phyloP scores from a whole-genome alignment of 2,113 vertebrate species.

The Cyprinodon tularosa region DNA sequence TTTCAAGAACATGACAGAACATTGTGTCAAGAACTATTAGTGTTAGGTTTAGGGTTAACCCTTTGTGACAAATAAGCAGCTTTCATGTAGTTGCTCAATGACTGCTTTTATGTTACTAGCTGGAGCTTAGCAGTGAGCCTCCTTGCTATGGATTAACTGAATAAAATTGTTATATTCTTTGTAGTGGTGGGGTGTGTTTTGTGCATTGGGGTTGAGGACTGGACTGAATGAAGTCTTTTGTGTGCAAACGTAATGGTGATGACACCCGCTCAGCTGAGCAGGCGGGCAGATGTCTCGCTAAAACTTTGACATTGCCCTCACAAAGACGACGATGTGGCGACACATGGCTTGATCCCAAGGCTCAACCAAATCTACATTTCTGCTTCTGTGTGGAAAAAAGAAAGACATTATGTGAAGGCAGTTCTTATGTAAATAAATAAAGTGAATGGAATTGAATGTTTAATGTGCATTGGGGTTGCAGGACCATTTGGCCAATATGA shows the following conservation, averaged over 20 bases:
- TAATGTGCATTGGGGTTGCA: not conserved
- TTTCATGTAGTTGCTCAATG: slow-evolving; percentile 23
- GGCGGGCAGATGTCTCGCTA: slow-evolving; percentile 47
- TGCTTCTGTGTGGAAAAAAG: not conserved
- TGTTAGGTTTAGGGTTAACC: too few relatives aligned
- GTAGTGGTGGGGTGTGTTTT: slow-evolving; percentile 50
- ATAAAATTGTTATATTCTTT: slow-evolving; percentile 47
- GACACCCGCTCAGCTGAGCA: slow-evolving; percentile 53
- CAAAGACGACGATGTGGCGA: slow-evolving; percentile 25
- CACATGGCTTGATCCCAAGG: slow-evolving; percentile 19
- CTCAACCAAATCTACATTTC: slow-evolving; percentile 18
- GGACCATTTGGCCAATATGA: not conserved
- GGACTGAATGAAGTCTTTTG: slow-evolving; percentile 68
- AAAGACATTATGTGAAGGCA: not conserved
- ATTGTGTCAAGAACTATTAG: too few relatives aligned
- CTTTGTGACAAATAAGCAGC: not conserved
- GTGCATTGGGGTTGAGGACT: slow-evolving; percentile 20
- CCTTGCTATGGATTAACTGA: slow-evolving; percentile 58
- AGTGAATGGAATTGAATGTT: too few relatives aligned
- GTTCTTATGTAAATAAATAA: not conserved
- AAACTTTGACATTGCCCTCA: slow-evolving; percentile 54
- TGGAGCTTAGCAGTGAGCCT: slow-evolving; percentile 33
- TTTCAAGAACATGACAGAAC: too few relatives aligned
- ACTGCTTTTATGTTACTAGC: slow-evolving; percentile 32
- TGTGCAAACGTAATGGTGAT: slow-evolving; percentile 45